A percentile compares a stretch with the other conserved stretches of the same genome.
phyloP scores from a whole-genome alignment of 1,140 invertebrate species.

The Drosophila sturtevanti region DNA sequence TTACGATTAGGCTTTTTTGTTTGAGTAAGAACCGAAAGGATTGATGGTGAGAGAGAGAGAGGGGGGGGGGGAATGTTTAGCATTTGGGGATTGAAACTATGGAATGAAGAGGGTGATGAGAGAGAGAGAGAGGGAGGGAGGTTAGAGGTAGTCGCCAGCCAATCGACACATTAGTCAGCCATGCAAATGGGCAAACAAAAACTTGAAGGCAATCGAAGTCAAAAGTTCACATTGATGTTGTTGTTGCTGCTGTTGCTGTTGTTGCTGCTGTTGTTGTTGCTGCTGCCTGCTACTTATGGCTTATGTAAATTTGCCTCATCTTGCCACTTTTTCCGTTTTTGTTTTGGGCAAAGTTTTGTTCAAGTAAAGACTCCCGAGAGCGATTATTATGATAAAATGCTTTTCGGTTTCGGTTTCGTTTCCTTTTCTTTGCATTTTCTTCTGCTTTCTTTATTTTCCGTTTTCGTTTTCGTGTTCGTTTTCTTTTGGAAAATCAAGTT shows the following conservation, averaged over 20 bases:
- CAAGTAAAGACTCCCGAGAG: slow-evolving; percentile 61
- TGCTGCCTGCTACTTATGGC: slow-evolving; percentile 49
- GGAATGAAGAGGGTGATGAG: background rate
- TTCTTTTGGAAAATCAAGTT: slow-evolving; percentile 42
- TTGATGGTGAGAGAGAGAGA: too few relatives aligned
- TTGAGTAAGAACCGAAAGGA: too few relatives aligned
- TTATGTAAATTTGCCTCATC: slow-evolving; percentile 63
- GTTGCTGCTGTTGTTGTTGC: background rate
- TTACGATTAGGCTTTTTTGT: slow-evolving; percentile 58
- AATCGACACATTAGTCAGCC: slow-evolving; percentile 57
- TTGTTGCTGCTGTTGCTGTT: too few relatives aligned
- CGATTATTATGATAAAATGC: slow-evolving; percentile 81
- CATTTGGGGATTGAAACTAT: background rate
- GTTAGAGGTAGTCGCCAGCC: slow-evolving; percentile 25
- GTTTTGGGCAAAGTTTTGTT: slow-evolving; percentile 46
- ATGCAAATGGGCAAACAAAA: slow-evolving; percentile 52
- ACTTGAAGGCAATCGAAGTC: slow-evolving; percentile 51
- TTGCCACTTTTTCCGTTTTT: slow-evolving; percentile 3
- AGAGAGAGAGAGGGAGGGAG: background rate
- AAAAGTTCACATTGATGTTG: slow-evolving; percentile 65
- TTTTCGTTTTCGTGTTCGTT: slow-evolving; percentile 21
- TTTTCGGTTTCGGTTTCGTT: slow-evolving; percentile 46
- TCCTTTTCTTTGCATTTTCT: background rate
- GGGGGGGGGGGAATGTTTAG: background rate
- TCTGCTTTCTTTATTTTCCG: background rate